Conservation (phyloP, 2,797 vertebrate genomes). For the Malurus splendens region DNA sequence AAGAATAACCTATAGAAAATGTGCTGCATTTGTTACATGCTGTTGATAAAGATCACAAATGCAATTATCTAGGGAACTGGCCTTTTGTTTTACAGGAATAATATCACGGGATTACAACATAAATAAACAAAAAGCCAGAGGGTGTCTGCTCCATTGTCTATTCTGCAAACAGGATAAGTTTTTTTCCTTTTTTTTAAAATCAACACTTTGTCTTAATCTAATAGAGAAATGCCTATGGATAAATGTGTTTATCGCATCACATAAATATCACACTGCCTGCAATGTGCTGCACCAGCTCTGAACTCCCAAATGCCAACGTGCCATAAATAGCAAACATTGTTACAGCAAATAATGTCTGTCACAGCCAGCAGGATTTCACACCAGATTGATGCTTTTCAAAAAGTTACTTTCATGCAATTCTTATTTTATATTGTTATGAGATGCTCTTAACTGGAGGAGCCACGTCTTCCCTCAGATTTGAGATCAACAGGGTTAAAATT, state of each 20-base stretch:
- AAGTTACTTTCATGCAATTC: not conserved
- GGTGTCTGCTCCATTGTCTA: not conserved
- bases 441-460: not conserved
- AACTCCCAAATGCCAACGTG: constrained; percentile 4
- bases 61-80: not conserved
- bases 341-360: not conserved
- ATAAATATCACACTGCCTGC: constrained; percentile 5
- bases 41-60: not conserved
- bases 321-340: constrained; percentile 10
- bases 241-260: constrained; percentile 1
- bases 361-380: constrained; percentile 19
- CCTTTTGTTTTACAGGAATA: not conserved
- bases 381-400: not conserved
- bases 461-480: not conserved
- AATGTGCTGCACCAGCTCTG: not conserved
- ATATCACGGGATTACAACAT: not conserved
- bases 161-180: not conserved
- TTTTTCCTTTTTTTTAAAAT: not conserved
- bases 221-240: not conserved
- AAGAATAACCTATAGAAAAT: not conserved
- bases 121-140: not conserved
- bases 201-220: constrained; percentile 10
- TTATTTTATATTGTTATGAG: not conserved
- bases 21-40: not conserved
- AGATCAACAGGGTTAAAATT: not conserved